Evolutionary conservation across 2,797 vertebrate species (phyloP).

Genomic region (Thunnus albacares): DNA sequence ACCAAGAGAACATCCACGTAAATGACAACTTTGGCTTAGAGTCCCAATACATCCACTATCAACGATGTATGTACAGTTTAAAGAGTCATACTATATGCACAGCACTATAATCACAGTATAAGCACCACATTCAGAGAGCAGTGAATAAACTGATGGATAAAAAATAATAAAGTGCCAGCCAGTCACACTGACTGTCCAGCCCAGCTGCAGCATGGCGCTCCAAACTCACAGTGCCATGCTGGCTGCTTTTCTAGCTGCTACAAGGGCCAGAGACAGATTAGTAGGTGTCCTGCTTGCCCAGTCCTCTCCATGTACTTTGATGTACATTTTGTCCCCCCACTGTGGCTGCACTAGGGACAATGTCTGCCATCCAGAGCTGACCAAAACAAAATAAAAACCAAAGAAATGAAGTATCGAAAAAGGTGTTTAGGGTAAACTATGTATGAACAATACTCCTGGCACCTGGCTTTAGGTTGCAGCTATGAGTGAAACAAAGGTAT

Average conservation of each 20-base stretch:
- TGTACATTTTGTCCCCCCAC: not conserved
- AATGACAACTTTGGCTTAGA: not conserved
- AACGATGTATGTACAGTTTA: constrained; percentile 18
- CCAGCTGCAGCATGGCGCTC: not conserved
- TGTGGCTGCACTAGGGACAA: not conserved
- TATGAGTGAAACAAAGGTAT: not conserved
- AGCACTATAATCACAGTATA: constrained; percentile 15
- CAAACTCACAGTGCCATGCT: not conserved
- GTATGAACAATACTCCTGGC: not conserved
- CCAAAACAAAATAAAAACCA: not conserved
- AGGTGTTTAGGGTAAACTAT: not conserved
- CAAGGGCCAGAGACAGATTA: not conserved
- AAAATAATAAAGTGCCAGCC: not conserved
- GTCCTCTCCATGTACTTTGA: not conserved
- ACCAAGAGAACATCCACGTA: not conserved
- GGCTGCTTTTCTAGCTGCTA: constrained; percentile 5
- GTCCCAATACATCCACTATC: constrained; percentile 14
- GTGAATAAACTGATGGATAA: not conserved
- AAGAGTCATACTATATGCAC: constrained; percentile 9
- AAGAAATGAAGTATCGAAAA: not conserved
- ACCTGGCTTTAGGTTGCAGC: not conserved
- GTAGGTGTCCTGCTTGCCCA: not conserved
- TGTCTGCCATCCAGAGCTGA: not conserved
- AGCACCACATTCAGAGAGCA: constrained; percentile 27
- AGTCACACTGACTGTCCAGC: not conserved